Base-by-base conservation (phyloP, 2,888 invertebrate genomes). In the Desoria tigrina region DNA sequence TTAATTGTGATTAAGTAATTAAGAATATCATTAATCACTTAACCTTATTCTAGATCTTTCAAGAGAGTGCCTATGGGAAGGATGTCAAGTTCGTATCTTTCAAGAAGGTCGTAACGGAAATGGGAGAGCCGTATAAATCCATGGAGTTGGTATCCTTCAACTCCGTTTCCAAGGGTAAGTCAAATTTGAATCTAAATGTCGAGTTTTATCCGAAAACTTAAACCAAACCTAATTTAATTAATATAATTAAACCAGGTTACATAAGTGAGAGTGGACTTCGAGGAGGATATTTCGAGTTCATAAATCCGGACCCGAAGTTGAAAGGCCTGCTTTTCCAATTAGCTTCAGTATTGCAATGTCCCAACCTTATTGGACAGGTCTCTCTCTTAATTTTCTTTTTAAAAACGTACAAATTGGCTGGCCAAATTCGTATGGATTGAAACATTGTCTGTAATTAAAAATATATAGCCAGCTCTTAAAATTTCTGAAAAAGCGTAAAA, bases 101-200 rank as follows among this genome's bases (percentile, higher is more conserved):
- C 82, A 98, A 98, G 82, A 95, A 94, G 84, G 92, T 97, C 9
- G 79, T 96, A 79, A 83, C 78, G 18, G 93, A 97, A 81, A 87
- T 99, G 90, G 96, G 95, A 0, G 83, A 84, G 16, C 94, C 94
- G 0, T 96, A 91, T 82, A 82, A 81, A 72, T 78, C 82, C 42
- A 84, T 92, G 84, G 97, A 98, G 82, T 82, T 99, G 78, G 94
- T 92, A 16, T 96, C 96, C 62, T 98, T 95, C 83, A 92, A 97
- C 90, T 94, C 98, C 0, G 88, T 90, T 62, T 95, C 94, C 32
- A 99, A 99, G 85, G 98, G 89, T 82, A 70, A 63, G n/a, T n/a
- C n/a, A n/a, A n/a, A n/a, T n/a, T n/a, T n/a, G n/a, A n/a, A n/a
- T n/a, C n/a, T n/a, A n/a, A n/a, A n/a, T n/a, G n/a, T n/a, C n/a